Base-by-base conservation (phyloP, 1,140 invertebrate genomes). In the Cherax destructor region DNA sequence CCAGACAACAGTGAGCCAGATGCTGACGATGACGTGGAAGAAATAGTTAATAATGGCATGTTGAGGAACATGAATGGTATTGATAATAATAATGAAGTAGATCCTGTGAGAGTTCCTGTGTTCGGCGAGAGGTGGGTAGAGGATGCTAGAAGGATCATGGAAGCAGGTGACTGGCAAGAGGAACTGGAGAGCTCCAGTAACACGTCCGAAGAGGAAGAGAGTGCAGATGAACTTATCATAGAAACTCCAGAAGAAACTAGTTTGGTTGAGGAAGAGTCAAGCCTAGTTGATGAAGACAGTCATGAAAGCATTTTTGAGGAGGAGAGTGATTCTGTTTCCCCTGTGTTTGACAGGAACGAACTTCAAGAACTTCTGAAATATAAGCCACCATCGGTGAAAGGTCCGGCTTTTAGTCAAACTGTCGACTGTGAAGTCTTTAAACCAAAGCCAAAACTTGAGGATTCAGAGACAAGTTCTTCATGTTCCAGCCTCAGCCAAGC, bases 61-160 rank as follows among this genome's bases (percentile, higher is more conserved):
- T 6, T 18, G 13, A 65, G 61, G 61, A 65, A 65, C 47, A 56
- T 59, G 47, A 83, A 76, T 74, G 78, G 18, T 41, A 13, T n/a
- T 24, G 49, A 9, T 81, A 47, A n/a, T 52, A 50, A 16, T 6
- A 74, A 10, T 30, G 50, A 18, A 1, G 50, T 10, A 18, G 3
- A 6, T 74, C 87, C 69, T 2, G 5, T n/a, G 5, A 41, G 49
- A 24, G 72, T 24, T 9, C 83, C 89, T 9, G 13, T 91, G 50
- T 91, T 85, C 30, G 89, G 89, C 21, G 83, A 85, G 47, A 50
- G 81, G n/a, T 86, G 89, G 89, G 77, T 91, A 47, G 83, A 85
- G 61, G 83, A 91, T 72, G 77, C 77, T 21, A 91, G 83, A n/a
- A 85, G 61, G 21, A 91, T 91, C 50, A 65, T 79, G 18, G 83